Base-by-base conservation (phyloP, 2,888 invertebrate species). In the Dynastes grantii region DNA sequence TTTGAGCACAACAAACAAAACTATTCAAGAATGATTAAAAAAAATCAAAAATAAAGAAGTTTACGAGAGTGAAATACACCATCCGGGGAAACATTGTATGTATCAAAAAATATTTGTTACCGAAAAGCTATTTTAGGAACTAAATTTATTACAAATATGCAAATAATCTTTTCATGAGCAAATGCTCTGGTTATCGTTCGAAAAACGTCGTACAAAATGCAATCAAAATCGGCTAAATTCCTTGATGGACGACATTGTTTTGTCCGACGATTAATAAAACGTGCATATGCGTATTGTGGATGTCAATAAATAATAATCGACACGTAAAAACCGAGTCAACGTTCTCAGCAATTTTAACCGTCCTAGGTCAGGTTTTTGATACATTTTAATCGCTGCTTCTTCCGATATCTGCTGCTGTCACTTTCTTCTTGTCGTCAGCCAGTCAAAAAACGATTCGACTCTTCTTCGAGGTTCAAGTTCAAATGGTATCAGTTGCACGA, bases 291-390 rank as follows among this genome's bases (percentile, higher is more conserved):
- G n/a, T 16, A 58, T 58, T 22, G 55, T 40, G 32, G 22, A 22
- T 45, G 58, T 73, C 73, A 61, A 61, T 73, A 73, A 73, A 73
- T 73, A 73, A 45, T 73, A 73, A 73, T 61, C 73, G 58, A 61
- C 58, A 61, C 73, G 73, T 73, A 40, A 73, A 45, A 73, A 37
- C 13, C 73, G 73, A 73, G 73, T 73, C 73, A 73, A 73, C 45
- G 73, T 73, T 73, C 73, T 73, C 58, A 73, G 61, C n/a, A 73
- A 73, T 73, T 73, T 73, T 40, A 40, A 40, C 73, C 58, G 73
- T 73, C 73, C 73, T 73, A 73, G 73, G 73, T 73, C 73, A 73
- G 73, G 73, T 73, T 73, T 73, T 27, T 58, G 73, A 73, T 73
- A 73, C 73, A 73, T 73, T 22, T 73, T 73, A 73, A 73, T 73